Conservation (phyloP, 2,888 invertebrate genomes). For the Meandrusa payeni region DNA sequence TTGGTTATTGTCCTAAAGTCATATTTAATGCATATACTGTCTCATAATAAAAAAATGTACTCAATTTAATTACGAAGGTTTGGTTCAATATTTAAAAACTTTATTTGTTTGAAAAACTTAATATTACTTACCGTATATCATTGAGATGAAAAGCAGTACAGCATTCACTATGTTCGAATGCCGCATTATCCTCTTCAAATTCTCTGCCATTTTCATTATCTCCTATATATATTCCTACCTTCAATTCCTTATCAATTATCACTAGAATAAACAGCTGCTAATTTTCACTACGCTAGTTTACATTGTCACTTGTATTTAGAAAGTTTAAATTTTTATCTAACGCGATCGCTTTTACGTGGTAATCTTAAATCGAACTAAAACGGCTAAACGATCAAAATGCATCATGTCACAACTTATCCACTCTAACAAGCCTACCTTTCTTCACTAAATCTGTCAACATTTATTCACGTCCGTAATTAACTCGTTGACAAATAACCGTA, state of each 20-base stretch:
- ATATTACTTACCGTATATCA: constrained; percentile 69
- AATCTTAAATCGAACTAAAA: constrained; percentile 31
- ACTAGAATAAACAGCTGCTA: constrained; percentile 37
- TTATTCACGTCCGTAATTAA: constrained; percentile 61
- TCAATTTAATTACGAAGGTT: no score
- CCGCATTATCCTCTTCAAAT: constrained; percentile 59
- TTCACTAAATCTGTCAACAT: constrained; percentile 66
- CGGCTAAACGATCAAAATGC: constrained; percentile 42
- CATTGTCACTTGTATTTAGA: constrained; percentile 52
- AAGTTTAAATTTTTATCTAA: constrained; percentile 29
- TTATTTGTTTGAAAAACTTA: no score
- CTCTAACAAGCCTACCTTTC: constrained; percentile 47
- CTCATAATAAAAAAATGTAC: no score
- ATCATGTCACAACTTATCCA: constrained; percentile 55
- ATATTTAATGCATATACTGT: no score
- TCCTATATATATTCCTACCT: constrained; percentile 30
- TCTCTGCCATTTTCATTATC: constrained; percentile 64
- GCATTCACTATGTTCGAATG: constrained; percentile 69
- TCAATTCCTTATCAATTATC: constrained; percentile 35
- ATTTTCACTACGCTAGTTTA: constrained; percentile 61
- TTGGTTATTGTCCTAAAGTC: no score
- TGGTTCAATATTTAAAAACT: no score
- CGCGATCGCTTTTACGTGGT: constrained; percentile 27
- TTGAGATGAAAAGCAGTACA: constrained; percentile 59
- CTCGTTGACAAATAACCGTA: constrained; percentile 70